Evolutionary conservation across 64 coral and sea anemone genomes (phyloP), one percentile per base, ranked within the genome.

Genomic region (Montipora cactus): DNA sequence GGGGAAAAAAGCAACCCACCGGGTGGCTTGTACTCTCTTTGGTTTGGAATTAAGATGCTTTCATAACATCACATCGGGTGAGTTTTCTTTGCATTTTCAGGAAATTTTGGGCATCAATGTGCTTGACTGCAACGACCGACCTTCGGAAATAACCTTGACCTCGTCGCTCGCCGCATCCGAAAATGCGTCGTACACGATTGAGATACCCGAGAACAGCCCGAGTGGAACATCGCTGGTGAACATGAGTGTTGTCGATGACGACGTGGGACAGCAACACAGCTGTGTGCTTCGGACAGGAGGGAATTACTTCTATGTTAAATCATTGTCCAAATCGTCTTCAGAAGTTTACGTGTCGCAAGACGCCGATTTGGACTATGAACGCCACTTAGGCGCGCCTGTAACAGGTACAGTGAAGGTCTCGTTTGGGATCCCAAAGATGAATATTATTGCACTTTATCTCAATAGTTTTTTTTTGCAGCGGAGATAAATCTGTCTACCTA

Each of bases 171-270:
- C 89, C 8, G 8, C 76, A 19, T 13, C 64, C 67, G 85, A 74
- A 25, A 92, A 76, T 75, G 47, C 20, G 9, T 20, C 7, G 48
- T 71, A 77, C 51, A 84, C 20, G 47, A 88, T 95, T 20, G 50
- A n/a, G 44, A 90, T 98, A 73, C 44, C 74, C 53, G 95, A 96
- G 68, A 96, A 96, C 88, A 96, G 95, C 23, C 91, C 91, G 20
- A 79, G 91, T 73, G 61, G 77, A 64, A 93, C 89, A 51, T 78
- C 81, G 75, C 74, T 96, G 80, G 61, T 88, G 19, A 96, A 87
- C 47, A 66, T 95, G 19, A 90, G 75, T 13, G 94, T 98, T 2
- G 81, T 73, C 15, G 96, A 98, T 45, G 88, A 98, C 58, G 96
- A 98, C 76, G 52, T 84, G 8, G 48, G 51, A 3, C 96, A 98